Conservation (phyloP, 2,888 invertebrate genomes). For the Automeris io region DNA sequence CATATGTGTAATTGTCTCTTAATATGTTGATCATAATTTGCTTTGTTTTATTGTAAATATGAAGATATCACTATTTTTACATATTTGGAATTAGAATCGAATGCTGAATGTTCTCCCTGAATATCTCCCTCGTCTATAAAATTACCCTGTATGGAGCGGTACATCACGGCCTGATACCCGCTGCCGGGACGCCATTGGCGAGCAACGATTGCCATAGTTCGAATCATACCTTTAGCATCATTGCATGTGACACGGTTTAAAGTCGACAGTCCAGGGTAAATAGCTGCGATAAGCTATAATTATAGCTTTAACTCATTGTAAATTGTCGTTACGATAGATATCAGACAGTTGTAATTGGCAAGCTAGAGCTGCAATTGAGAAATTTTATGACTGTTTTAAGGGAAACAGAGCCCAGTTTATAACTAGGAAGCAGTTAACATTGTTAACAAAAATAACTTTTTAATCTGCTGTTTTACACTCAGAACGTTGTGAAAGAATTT, state of each 20-base stretch:
- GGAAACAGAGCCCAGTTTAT: not conserved
- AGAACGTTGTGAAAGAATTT: not conserved
- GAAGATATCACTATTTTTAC: too few relatives aligned
- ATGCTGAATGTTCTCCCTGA: too few relatives aligned
- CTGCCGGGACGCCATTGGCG: too few relatives aligned
- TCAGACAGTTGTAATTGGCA: slow-evolving; percentile 13
- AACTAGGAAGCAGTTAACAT: not conserved
- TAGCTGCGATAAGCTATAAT: slow-evolving; percentile 16
- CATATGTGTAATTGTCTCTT: too few relatives aligned
- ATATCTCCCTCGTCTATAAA: too few relatives aligned
- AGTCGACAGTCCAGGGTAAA: not conserved
- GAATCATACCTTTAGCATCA: too few relatives aligned
- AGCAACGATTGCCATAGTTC: too few relatives aligned
- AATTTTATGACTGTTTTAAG: slow-evolving; percentile 11
- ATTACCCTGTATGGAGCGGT: too few relatives aligned
- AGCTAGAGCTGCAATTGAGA: slow-evolving; percentile 19
- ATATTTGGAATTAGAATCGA: too few relatives aligned
- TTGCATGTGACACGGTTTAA: not conserved
- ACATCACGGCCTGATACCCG: too few relatives aligned
- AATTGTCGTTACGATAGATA: slow-evolving; percentile 27
- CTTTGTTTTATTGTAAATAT: too few relatives aligned
- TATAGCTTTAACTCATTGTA: slow-evolving; percentile 17
- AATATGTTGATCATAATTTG: too few relatives aligned
- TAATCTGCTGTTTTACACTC: not conserved
- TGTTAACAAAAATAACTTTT: not conserved